These are phyloP conservation scores for Dorcus hopei DNA, from an alignment of 2,888 invertebrate species.

Conservation along the genomic window DNA sequence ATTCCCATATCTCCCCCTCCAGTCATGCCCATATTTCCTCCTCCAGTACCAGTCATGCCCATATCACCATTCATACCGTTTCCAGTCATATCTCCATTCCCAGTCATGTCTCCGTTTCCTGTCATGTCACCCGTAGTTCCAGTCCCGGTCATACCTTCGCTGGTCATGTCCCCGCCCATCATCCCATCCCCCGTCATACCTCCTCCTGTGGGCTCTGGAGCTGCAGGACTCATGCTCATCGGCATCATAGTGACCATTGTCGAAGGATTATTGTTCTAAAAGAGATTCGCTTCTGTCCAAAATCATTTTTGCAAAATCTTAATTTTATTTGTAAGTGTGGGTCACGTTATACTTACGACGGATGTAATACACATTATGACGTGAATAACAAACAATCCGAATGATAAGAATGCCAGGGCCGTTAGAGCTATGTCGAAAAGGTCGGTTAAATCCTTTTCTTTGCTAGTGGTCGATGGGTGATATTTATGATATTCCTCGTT, in stretches of 20 bases:
- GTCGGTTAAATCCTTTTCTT: constrained; percentile 66
- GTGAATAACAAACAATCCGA: constrained; percentile 76
- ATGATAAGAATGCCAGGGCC: constrained; percentile 76
- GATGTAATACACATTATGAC: constrained; percentile 70
- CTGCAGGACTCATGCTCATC: constrained; percentile 45
- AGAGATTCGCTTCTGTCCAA: background rate
- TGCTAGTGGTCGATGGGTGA: constrained; percentile 38
- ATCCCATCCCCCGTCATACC: constrained; percentile 38
- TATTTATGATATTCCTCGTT: constrained; percentile 41
- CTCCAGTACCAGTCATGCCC: background rate
- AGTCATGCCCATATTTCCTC: constrained; percentile 1
- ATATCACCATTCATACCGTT: background rate
- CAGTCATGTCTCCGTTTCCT: constrained; percentile 9
- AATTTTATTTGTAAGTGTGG: background rate
- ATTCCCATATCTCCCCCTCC: constrained; percentile 3
- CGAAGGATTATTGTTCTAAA: constrained; percentile 26
- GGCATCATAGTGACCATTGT: constrained; percentile 48
- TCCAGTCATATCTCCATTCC: constrained; percentile 8
- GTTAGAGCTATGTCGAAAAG: constrained; percentile 79
- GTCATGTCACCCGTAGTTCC: background rate
- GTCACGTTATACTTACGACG: constrained; percentile 36
- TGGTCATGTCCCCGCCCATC: constrained; percentile 48
- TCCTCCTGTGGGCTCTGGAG: constrained; percentile 18
- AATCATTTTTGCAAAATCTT: background rate
- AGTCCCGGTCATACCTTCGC: constrained; percentile 42